Percentiles rank a stretch among this genome's conserved stretches.
Evolutionary conservation across 2,797 vertebrate species (phyloP).

Genomic region (Ambastaia sidthimunki): DNA sequence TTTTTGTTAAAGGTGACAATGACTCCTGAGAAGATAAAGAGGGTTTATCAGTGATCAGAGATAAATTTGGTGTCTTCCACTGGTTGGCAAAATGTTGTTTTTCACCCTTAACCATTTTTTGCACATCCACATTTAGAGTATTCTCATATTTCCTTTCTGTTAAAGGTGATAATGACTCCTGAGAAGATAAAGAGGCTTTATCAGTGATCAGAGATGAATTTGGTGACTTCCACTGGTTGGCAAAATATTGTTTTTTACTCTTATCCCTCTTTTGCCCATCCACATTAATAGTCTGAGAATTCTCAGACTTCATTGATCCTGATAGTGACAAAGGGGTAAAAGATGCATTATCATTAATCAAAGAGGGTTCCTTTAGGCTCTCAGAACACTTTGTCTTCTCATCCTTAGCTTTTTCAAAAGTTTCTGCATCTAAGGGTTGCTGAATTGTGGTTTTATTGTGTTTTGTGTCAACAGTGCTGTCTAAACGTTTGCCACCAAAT

Average conservation of each 20-base stretch:
- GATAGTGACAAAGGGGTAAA: not conserved
- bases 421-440: constrained; percentile 53
- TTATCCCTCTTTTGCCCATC: constrained; percentile 33
- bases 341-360: not conserved
- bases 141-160: not conserved
- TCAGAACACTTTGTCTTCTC: not conserved
- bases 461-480: constrained; percentile 64
- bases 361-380: not conserved
- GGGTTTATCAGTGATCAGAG: not conserved
- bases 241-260: constrained; percentile 36
- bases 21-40: not conserved
- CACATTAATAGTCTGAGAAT: not conserved
- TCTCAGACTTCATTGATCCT: not conserved
- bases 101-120: constrained; percentile 51
- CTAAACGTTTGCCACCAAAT: constrained; percentile 67
- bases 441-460: constrained; percentile 66
- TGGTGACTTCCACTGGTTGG: not conserved
- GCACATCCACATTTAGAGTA: not conserved
- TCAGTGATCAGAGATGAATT: not conserved
- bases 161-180: not conserved
- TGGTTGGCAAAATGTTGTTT: not conserved
- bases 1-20: not conserved
- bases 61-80: constrained; percentile 2
- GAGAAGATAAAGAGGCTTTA: not conserved
- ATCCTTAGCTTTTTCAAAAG: constrained; percentile 14